Evolutionary conservation across 2,113 vertebrate species (phyloP).

Genomic region (Rhabdornis inornatus): DNA sequence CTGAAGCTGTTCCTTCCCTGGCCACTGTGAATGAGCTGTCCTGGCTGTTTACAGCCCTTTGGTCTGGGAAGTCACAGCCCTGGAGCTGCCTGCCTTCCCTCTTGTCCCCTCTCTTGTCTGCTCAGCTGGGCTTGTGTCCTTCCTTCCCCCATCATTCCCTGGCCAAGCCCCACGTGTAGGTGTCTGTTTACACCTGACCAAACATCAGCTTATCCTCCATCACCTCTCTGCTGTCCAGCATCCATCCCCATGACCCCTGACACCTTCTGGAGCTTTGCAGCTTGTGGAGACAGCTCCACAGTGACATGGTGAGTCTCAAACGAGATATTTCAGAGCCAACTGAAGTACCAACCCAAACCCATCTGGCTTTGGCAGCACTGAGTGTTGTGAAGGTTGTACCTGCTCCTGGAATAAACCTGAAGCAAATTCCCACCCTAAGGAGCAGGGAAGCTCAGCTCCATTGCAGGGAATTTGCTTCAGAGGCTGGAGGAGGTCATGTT

Average conservation of each 20-base stretch:
- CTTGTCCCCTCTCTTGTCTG: not conserved
- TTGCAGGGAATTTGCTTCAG: not conserved
- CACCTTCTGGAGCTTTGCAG: not conserved
- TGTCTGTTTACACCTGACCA: not conserved
- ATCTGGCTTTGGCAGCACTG: not conserved
- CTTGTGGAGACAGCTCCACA: not conserved
- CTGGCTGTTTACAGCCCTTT: not conserved
- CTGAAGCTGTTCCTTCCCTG: not conserved
- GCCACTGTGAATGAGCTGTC: fast-evolving
- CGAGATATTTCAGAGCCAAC: fast-evolving
- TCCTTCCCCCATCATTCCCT: not conserved
- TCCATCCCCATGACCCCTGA: not conserved
- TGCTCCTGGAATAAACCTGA: not conserved
- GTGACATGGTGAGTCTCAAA: not conserved
- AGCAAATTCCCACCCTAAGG: not conserved
- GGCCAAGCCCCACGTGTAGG: fast-evolving
- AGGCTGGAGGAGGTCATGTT: not conserved
- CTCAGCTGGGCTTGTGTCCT: not conserved
- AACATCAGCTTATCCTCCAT: not conserved
- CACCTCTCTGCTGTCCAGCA: not conserved
- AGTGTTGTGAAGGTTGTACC: not conserved
- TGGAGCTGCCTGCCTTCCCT: not conserved
- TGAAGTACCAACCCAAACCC: not conserved
- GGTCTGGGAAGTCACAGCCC: not conserved
- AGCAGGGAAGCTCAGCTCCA: not conserved